Evolutionary conservation across 2,113 vertebrate species (phyloP).

Genomic region (Pontoporia blainvillei): DNA sequence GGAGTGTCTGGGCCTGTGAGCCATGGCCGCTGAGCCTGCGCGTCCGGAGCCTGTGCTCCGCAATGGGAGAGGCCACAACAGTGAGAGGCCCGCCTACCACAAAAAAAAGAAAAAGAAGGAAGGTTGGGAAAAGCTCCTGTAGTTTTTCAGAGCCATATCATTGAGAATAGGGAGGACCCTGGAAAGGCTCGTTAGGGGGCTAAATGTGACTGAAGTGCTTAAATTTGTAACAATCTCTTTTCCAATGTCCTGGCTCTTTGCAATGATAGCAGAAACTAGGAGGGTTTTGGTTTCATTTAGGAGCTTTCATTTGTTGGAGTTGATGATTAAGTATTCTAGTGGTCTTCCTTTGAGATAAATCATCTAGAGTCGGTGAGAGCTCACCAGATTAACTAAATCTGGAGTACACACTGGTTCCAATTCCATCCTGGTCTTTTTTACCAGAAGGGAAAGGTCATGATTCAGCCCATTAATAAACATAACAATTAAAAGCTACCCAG

Average conservation of each 20-base stretch:
- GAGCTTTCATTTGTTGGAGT: not conserved
- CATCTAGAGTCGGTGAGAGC: not conserved
- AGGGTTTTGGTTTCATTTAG: not conserved
- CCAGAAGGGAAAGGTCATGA: not conserved
- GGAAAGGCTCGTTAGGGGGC: not conserved
- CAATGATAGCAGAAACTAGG: not conserved
- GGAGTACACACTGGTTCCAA: not conserved
- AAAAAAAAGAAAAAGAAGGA: not conserved
- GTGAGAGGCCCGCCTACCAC: too few species aligned
- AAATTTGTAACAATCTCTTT: not conserved
- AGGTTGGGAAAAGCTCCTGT: not conserved
- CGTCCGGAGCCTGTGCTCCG: too few species aligned
- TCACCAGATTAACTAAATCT: not conserved
- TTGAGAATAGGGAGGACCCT: not conserved
- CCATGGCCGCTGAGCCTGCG: too few species aligned
- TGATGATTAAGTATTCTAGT: not conserved
- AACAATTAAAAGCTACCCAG: not conserved
- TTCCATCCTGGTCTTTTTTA: not conserved
- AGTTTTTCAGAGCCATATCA: not conserved
- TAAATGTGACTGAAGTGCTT: not conserved
- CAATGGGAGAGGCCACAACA: rapidly evolving
- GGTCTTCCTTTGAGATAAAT: not conserved
- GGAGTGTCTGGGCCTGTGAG: too few species aligned
- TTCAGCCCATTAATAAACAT: not conserved
- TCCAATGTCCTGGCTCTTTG: not conserved